phyloP scores from a whole-genome alignment of 2,888 invertebrate species.

The Campoplex nolae region DNA sequence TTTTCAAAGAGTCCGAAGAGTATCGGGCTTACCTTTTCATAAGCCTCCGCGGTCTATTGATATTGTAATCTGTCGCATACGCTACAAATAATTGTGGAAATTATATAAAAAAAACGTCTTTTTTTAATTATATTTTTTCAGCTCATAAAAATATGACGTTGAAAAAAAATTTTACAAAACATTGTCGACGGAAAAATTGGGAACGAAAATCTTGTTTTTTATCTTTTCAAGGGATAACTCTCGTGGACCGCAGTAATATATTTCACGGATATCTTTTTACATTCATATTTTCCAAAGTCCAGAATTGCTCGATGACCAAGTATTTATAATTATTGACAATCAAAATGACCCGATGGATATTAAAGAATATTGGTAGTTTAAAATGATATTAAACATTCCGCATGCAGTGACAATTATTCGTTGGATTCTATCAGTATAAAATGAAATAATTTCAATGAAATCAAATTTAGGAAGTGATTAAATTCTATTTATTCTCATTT shows the following conservation, averaged over 20 bases:
- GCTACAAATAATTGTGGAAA: conserved; percentile 10
- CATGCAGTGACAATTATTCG: neutral
- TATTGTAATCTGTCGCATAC: conserved; percentile 1
- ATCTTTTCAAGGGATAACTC: neutral
- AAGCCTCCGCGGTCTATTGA: neutral
- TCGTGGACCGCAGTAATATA: neutral
- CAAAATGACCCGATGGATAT: neutral
- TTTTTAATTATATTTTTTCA: neutral
- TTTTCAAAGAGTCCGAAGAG: neutral
- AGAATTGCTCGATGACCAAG: neutral
- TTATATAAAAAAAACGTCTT: neutral
- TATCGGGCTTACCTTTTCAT: conserved; percentile 16
- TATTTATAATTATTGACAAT: neutral
- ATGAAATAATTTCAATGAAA: neutral
- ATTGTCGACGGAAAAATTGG: neutral
- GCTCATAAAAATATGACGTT: neutral
- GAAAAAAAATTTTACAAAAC: neutral
- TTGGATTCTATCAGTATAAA: neutral
- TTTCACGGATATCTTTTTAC: neutral
- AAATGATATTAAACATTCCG: neutral
- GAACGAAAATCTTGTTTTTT: neutral
- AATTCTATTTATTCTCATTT: neutral
- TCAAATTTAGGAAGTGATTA: neutral
- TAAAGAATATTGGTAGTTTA: neutral
- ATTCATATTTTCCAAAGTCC: neutral